These are phyloP conservation scores for Drosophila serrata DNA, from an alignment of 1,140 invertebrate genomes.

Conservation along the genomic window DNA sequence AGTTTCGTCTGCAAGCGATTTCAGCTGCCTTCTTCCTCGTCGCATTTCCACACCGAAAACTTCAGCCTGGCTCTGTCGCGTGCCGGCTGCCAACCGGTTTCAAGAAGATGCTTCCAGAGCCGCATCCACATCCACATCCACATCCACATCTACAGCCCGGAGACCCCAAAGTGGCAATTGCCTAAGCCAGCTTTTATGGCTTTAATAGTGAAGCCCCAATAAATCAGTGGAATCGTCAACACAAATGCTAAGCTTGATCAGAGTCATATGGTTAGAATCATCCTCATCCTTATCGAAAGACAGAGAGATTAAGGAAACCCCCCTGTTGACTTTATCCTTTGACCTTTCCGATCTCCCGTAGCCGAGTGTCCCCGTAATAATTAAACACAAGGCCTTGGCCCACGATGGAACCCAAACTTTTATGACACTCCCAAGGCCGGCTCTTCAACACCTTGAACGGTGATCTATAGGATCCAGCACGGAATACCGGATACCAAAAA, in stretches of 20 bases:
- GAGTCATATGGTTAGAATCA: too few species aligned
- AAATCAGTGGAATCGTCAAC: constrained; percentile 5
- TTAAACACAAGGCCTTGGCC: not conserved
- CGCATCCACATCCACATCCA: not conserved
- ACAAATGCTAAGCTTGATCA: constrained; percentile 14
- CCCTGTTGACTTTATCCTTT: not conserved
- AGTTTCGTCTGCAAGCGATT: constrained; percentile 22
- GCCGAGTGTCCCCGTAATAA: constrained; percentile 1
- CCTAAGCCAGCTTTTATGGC: constrained; percentile 29
- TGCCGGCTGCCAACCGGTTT: constrained; percentile 77
- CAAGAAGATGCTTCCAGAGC: not conserved
- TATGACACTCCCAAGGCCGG: constrained; percentile 21
- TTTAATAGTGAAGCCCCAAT: constrained; percentile 17
- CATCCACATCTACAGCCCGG: not conserved
- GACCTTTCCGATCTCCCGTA: constrained; percentile 4
- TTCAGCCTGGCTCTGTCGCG: constrained; percentile 57
- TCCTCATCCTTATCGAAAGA: too few species aligned
- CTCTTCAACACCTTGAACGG: constrained; percentile 60
- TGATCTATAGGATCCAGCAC: constrained; percentile 17
- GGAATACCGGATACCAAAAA: constrained; percentile 2
- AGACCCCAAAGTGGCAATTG: not conserved
- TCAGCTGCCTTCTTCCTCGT: constrained; percentile 37
- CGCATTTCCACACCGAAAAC: constrained; percentile 16
- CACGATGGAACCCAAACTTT: constrained; percentile 6
- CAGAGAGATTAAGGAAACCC: not conserved